Conservation (phyloP, 2,888 invertebrate species). For the Selenia dentaria region DNA sequence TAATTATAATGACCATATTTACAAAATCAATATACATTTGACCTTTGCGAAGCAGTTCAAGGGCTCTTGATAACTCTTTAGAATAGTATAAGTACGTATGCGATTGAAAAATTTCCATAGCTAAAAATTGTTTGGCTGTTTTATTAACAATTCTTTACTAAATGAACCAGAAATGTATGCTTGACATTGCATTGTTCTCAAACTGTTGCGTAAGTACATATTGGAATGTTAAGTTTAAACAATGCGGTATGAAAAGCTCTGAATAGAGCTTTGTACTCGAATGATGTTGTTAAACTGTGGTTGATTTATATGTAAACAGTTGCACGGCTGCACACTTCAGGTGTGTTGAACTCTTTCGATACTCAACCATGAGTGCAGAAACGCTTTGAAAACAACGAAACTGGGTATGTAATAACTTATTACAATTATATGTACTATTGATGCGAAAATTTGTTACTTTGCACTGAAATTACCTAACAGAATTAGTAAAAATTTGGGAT, state of each 20-base stretch:
- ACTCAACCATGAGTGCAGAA: conserved; percentile 10
- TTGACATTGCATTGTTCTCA: conserved; percentile 42
- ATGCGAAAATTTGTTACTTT: no score
- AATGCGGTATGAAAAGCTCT: conserved; percentile 47
- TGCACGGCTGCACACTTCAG: conserved; percentile 23
- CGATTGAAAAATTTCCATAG: conserved; percentile 33
- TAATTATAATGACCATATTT: conserved; percentile 38
- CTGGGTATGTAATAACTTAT: no score
- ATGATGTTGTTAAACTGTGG: conserved; percentile 31
- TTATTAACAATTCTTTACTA: conserved; percentile 47
- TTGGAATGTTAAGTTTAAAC: conserved; percentile 64
- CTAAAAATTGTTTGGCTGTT: conserved; percentile 45
- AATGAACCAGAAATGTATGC: conserved; percentile 48
- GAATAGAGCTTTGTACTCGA: conserved; percentile 38
- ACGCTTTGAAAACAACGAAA: no score
- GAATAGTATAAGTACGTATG: conserved; percentile 1
- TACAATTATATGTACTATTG: no score
- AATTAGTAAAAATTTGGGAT: no score
- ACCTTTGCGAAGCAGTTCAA: conserved; percentile 45
- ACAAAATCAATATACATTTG: conserved; percentile 35
- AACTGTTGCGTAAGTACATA: conserved; percentile 45
- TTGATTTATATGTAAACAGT: conserved; percentile 44
- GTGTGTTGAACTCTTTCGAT: conserved; percentile 16
- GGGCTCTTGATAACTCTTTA: conserved; percentile 26
- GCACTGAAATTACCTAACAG: no score